Conservation (phyloP, 2,888 invertebrate genomes). For the Melanchra persicariae region DNA sequence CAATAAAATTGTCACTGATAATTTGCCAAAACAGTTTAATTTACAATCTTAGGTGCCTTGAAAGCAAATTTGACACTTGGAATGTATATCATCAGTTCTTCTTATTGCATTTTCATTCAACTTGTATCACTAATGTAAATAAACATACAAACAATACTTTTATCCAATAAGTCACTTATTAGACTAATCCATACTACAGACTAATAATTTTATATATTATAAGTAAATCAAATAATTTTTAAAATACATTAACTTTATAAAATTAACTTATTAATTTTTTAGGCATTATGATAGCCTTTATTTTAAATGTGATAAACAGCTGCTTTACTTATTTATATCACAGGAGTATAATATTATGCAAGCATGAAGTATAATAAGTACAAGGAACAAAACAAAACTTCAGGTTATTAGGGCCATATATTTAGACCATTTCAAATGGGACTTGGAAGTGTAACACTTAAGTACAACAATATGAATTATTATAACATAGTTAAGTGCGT, state of each 20-base stretch:
- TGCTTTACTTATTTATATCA: slow-evolving; percentile 62
- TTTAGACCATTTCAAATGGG: slow-evolving; percentile 11
- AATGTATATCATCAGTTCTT: slow-evolving; percentile 49
- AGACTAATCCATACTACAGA: slow-evolving; percentile 35
- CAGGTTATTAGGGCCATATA: slow-evolving; percentile 1
- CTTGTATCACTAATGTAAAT: slow-evolving; percentile 22
- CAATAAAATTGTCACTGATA: slow-evolving; percentile 18
- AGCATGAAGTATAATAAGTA: slow-evolving; percentile 34
- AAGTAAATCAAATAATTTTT: slow-evolving; percentile 22
- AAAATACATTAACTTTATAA: slow-evolving; percentile 39
- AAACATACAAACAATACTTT: slow-evolving; percentile 29
- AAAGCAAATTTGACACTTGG: slow-evolving; percentile 51
- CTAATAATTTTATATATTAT: slow-evolving; percentile 46
- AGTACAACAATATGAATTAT: slow-evolving; percentile 25
- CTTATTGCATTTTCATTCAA: slow-evolving; percentile 13
- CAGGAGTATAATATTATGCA: slow-evolving; percentile 68
- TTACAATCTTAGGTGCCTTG: slow-evolving; percentile 7
- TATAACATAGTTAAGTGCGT: slow-evolving; percentile 33
- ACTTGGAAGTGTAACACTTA: slow-evolving; percentile 23
- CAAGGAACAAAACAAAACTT: slow-evolving; percentile 19
- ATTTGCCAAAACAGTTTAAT: slow-evolving; percentile 22
- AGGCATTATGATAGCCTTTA: slow-evolving; percentile 31
- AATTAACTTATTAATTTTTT: slow-evolving; percentile 23
- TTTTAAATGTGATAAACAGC: slow-evolving; percentile 42
- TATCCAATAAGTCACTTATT: slow-evolving; percentile 22